Conservation (phyloP, 2,888 invertebrate genomes). For the Eupelmus urozonus region DNA sequence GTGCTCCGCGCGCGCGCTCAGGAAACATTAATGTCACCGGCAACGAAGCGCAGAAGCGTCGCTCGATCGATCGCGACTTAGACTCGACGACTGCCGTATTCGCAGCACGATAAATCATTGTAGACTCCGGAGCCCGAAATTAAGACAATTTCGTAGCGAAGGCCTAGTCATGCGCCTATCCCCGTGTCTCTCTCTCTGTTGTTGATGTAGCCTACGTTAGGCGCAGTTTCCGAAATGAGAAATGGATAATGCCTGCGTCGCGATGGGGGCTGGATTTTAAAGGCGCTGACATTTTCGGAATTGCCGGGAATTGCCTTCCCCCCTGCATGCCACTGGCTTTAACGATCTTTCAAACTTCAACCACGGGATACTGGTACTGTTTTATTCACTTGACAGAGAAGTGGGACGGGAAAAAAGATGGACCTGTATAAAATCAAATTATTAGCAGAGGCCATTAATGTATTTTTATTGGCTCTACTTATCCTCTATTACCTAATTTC, state of each 20-base stretch:
- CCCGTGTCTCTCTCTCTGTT: not conserved
- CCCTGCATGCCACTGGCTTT: no score
- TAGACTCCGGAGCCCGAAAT: conserved; percentile 21
- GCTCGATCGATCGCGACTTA: conserved; percentile 61
- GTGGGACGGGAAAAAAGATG: no score
- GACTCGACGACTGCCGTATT: conserved; percentile 25
- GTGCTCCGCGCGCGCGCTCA: conserved; percentile 64
- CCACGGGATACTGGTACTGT: no score
- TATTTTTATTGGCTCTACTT: no score
- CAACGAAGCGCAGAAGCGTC: conserved; percentile 66
- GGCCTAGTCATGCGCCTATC: not conserved
- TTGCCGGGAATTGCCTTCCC: no score
- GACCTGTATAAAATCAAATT: no score
- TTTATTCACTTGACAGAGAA: no score
- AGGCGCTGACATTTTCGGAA: conserved; percentile 16
- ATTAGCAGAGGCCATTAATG: no score
- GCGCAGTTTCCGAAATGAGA: conserved; percentile 25
- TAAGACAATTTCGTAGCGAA: conserved; percentile 50
- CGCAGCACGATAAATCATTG: conserved; percentile 57
- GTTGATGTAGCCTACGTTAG: not conserved
- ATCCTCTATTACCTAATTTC: not conserved
- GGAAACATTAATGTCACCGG: conserved; percentile 73
- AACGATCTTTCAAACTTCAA: no score
- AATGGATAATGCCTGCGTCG: not conserved
- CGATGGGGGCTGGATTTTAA: conserved; percentile 14